Conservation (phyloP, 1,140 invertebrate species). For the Aphelenchoides besseyi region DNA sequence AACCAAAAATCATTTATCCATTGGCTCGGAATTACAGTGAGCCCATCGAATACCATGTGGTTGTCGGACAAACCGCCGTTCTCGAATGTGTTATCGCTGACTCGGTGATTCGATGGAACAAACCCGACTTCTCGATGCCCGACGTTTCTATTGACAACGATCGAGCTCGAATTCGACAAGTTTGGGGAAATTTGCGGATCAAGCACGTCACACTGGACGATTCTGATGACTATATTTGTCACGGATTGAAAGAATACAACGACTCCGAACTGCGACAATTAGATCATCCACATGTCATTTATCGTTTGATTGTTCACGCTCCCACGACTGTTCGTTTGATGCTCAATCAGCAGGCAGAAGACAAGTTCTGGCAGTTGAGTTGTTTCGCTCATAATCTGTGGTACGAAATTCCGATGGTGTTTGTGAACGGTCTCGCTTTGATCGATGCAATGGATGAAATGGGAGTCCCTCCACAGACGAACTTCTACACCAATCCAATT, state of each 20-base stretch:
- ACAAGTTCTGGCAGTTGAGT: slow-evolving; percentile 44
- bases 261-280: slow-evolving; percentile 13
- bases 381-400: slow-evolving; percentile 45
- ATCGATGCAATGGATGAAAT: slow-evolving; percentile 52
- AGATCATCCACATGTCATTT: slow-evolving; percentile 34
- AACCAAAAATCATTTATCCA: slow-evolving; percentile 36
- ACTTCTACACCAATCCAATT: slow-evolving; percentile 55
- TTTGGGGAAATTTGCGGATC: slow-evolving; percentile 51
- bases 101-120: slow-evolving; percentile 44
- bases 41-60: slow-evolving; percentile 42
- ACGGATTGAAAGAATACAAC: slow-evolving; percentile 32
- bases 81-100: slow-evolving; percentile 51
- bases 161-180: slow-evolving; percentile 43
- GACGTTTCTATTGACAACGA: slow-evolving; percentile 45
- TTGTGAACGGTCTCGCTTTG: slow-evolving; percentile 49
- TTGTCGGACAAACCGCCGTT: slow-evolving; percentile 42
- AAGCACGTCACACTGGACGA: slow-evolving; percentile 37
- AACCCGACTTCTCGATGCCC: slow-evolving; percentile 40
- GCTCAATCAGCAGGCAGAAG: slow-evolving; percentile 28
- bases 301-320: slow-evolving; percentile 46
- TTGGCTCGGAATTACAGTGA: slow-evolving; percentile 21
- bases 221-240: slow-evolving; percentile 47
- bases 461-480: slow-evolving; percentile 50
- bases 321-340: slow-evolving; percentile 51
- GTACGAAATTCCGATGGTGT: slow-evolving; percentile 57